Conservation (phyloP, 1,140 invertebrate genomes). For the Zaprionus ornatus region DNA sequence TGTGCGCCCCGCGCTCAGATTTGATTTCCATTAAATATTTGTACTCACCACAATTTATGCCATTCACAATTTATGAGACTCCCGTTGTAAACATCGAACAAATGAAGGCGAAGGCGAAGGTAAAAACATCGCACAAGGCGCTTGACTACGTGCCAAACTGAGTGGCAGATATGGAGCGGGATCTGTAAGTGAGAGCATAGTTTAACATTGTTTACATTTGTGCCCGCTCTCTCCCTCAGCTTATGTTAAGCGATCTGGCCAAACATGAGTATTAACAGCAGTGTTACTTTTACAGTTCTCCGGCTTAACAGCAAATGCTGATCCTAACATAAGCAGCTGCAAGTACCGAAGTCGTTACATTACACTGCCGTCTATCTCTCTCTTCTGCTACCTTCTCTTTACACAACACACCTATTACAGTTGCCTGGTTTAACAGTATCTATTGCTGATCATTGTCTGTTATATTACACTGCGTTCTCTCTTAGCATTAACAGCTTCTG, state of each 20-base stretch:
- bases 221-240: neutral
- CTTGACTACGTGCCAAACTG: constrained; percentile 38
- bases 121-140: constrained; percentile 45
- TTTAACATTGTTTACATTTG: neutral
- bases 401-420: too few relatives aligned
- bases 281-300: too few relatives aligned
- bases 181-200: neutral
- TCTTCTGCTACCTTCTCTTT: neutral
- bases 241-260: neutral
- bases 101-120: constrained; percentile 43
- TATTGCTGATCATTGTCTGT: neutral
- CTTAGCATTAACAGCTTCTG: neutral
- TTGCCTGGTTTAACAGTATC: neutral
- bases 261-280: neutral
- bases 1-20: constrained; percentile 44
- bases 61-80: constrained; percentile 32
- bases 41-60: constrained; percentile 46
- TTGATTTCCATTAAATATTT: constrained; percentile 61
- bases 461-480: neutral
- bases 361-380: neutral
- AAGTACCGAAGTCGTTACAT: neutral
- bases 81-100: constrained; percentile 34
- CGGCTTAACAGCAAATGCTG: neutral
- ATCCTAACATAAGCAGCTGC: neutral
- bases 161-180: constrained; percentile 5